A percentile compares a stretch with the other conserved stretches of the same genome.
These are phyloP conservation scores for Apodemia zela DNA, from an alignment of 2,888 invertebrate genomes.

Conservation along the genomic window DNA sequence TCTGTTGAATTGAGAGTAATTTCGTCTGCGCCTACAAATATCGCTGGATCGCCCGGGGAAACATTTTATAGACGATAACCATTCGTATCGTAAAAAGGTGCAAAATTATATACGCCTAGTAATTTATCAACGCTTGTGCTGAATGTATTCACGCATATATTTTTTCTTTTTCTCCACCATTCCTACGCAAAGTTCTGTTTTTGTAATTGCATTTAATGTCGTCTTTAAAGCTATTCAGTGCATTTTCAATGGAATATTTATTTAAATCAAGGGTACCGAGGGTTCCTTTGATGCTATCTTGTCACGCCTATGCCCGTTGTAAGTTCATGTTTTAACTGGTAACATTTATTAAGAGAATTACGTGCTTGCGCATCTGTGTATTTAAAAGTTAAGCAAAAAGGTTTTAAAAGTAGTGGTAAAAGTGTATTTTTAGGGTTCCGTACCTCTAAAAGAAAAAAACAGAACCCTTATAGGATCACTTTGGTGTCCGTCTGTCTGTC, in stretches of 20 bases:
- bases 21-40: conserved; percentile 19
- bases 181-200: conserved; percentile 19
- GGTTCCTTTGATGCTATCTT: conserved; percentile 70
- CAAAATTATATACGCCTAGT: conserved; percentile 56
- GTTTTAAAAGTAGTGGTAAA: background rate
- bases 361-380: conserved; percentile 12
- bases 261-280: conserved; percentile 63
- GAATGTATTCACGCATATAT: conserved; percentile 26
- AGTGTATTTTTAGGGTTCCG: too few relatives aligned
- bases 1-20: conserved; percentile 12
- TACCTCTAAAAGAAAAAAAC: too few relatives aligned
- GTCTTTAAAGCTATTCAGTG: conserved; percentile 67
- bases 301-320: conserved; percentile 68
- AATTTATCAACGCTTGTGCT: conserved; percentile 49
- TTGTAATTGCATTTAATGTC: conserved; percentile 66
- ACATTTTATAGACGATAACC: conserved; percentile 51
- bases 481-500: too few relatives aligned
- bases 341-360: conserved; percentile 23
- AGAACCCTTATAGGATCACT: too few relatives aligned
- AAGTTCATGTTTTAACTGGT: conserved; percentile 50
- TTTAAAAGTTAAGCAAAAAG: conserved; percentile 5
- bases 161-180: conserved; percentile 22
- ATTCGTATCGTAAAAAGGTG: conserved; percentile 52
- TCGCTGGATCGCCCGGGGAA: conserved; percentile 20
- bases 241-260: conserved; percentile 68